Evolutionary conservation across 2,888 invertebrate genomes (phyloP).

Genomic region (Artemia sinica): DNA sequence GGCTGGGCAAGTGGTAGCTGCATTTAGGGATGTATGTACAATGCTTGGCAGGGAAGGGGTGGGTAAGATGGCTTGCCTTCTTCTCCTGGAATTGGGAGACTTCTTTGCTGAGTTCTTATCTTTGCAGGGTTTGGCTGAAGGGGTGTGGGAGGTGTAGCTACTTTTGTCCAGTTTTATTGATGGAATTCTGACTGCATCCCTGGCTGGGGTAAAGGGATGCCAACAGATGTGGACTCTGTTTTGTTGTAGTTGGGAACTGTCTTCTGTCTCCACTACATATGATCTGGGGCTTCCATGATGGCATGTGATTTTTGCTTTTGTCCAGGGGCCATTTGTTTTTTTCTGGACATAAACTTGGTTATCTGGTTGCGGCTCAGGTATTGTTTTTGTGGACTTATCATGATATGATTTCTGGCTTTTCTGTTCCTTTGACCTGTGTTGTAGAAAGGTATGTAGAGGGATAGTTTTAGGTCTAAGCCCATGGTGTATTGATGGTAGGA

Average conservation of each 20-base stretch:
- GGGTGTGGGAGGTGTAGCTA: neutral
- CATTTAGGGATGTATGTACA: neutral
- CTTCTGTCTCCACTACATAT: too few relatives aligned
- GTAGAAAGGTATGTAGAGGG: neutral
- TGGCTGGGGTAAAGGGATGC: neutral
- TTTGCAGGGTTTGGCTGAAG: constrained; percentile 9
- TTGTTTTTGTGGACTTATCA: neutral
- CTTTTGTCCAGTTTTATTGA: neutral
- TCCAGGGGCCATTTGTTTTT: constrained; percentile 7
- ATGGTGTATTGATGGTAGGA: neutral
- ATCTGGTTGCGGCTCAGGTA: neutral
- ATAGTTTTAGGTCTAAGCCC: neutral
- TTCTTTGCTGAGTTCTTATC: neutral
- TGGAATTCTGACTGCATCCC: neutral
- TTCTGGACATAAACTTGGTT: neutral
- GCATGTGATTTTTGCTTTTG: neutral
- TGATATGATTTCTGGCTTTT: neutral
- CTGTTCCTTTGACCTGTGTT: neutral
- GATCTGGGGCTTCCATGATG: neutral
- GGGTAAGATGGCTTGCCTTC: neutral
- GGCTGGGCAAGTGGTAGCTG: neutral
- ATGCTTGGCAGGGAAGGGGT: neutral
- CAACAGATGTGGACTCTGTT: neutral
- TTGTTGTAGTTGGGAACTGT: neutral
- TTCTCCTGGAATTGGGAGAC: neutral